phyloP scores from a whole-genome alignment of 2,113 vertebrate species.

The Nothobranchius furzeri region DNA sequence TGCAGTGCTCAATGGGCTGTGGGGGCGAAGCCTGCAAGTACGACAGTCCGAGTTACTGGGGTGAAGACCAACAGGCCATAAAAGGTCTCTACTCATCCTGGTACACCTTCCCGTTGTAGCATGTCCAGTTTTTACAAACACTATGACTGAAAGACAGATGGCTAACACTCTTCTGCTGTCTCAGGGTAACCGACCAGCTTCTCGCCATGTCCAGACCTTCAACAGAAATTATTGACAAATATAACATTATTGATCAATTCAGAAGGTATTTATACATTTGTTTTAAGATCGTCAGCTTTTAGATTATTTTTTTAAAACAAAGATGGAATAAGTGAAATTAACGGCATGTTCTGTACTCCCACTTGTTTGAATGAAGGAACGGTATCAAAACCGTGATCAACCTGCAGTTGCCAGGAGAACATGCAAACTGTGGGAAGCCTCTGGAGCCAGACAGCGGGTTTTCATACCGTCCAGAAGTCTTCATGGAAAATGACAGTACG shows the following conservation, averaged over 20 bases:
- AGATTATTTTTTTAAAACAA: not conserved
- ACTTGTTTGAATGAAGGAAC: constrained; percentile 72
- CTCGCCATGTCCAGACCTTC: constrained; percentile 93
- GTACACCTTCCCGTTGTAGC: constrained; percentile 58
- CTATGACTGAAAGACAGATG: not conserved
- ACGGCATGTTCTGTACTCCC: constrained; percentile 1
- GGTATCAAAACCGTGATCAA: constrained; percentile 93
- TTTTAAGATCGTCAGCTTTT: not conserved
- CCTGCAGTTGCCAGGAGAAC: constrained; percentile 93
- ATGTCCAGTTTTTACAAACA: not conserved
- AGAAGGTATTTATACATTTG: constrained; percentile 77
- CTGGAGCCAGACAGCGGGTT: constrained; percentile 91
- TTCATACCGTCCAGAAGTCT: constrained; percentile 89
- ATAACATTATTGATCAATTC: constrained; percentile 89
- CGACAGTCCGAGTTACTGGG: constrained; percentile 88
- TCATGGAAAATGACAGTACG: constrained; percentile 95
- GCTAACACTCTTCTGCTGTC: constrained; percentile 7
- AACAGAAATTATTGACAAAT: constrained; percentile 90
- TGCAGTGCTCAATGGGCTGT: constrained; percentile 92
- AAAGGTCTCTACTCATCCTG: constrained; percentile 93
- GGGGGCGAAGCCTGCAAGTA: constrained; percentile 92
- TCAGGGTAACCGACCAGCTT: constrained; percentile 90
- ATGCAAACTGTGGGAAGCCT: constrained; percentile 89
- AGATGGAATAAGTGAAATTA: not conserved
- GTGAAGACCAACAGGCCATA: constrained; percentile 87